Percentiles rank a stretch among this genome's conserved stretches.
Evolutionary conservation across 2,797 vertebrate genomes (phyloP).

Genomic region (Acipenser oxyrinchus): DNA sequence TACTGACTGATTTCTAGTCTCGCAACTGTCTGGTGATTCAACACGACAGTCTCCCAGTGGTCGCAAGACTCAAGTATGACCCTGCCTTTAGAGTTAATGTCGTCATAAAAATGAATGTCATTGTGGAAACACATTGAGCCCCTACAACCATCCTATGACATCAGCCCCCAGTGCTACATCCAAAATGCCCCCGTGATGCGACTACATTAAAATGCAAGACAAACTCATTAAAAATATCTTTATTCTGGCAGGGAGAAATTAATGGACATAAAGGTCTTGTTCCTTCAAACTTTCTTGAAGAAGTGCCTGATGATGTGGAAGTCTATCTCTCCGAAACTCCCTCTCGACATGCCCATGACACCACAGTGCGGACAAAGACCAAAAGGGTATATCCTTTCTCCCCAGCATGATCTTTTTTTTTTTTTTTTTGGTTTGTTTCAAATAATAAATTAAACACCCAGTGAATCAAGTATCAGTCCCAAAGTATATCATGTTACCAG

Average conservation of each 20-base stretch:
- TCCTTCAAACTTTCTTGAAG: constrained; percentile 98
- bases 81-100: too few relatives aligned
- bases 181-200: background rate
- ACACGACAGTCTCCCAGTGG: too few relatives aligned
- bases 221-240: background rate
- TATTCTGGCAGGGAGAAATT: constrained; percentile 72
- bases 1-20: too few relatives aligned
- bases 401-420: constrained; percentile 54
- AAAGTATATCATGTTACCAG: too few relatives aligned
- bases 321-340: constrained; percentile 87
- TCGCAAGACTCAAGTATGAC: too few relatives aligned
- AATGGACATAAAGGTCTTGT: constrained; percentile 95
- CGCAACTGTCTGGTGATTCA: too few relatives aligned
- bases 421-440: constrained; percentile 31
- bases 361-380: constrained; percentile 75
- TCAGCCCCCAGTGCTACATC: background rate
- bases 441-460: too few relatives aligned
- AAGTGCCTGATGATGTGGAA: constrained; percentile 98
- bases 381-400: constrained; percentile 88
- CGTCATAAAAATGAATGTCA: too few relatives aligned
- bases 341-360: constrained; percentile 68
- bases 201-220: background rate
- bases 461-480: too few relatives aligned
- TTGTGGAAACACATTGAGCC: too few relatives aligned
- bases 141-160: constrained; percentile 1